Evolutionary conservation across 2,797 vertebrate species (phyloP), one percentile per base, ranked within the genome.

Genomic region (Coendou prehensilis): DNA sequence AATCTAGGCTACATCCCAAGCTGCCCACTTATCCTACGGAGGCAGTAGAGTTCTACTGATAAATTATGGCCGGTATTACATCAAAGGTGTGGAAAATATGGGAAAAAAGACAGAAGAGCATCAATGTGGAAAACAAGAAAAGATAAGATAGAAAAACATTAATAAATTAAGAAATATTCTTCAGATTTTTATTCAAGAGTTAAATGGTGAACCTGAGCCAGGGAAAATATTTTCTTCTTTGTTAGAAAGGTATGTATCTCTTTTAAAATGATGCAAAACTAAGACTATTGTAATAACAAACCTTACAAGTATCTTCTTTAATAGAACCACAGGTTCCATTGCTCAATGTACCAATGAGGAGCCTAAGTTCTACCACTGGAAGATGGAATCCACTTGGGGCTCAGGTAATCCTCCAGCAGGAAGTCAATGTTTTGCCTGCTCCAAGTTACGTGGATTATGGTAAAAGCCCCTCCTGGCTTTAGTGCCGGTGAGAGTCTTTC

Each of bases 161-260:
- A 83, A 6, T 85, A 91, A 89, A 30, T 54, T 87, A 71, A 97
- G 57, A 89, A 75, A 33, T 20, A 83, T 47, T 83, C 69, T 73
- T 80, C 71, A 57, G 37, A n/a, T 95, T 84, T 84, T 87, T 54
- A 92, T 64, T 84, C 92, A 91, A 56, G 41, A 86, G 64, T 89
- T 79, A 81, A 71, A 87, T 20, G 93, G n/a, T 87, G 63, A 89
- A 47, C 64, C 15, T 76, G 9, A 95, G 41, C 20, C 54, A 81
- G 0, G 17, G 41, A 63, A 33, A 54, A 4, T 71, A 80, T 82
- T 63, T 61, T 93, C 45, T 87, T 67, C 71, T 85, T 89, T 47
- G 1, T 75, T 71, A 91, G 47, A 45, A 75, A 45, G 37, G 11
- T 33, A 37, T 33, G 20, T 56, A 47, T 30, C 33, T 86, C 1